Base-by-base conservation (phyloP, 2,113 vertebrate genomes). In the Epinephelus fuscoguttatus region DNA sequence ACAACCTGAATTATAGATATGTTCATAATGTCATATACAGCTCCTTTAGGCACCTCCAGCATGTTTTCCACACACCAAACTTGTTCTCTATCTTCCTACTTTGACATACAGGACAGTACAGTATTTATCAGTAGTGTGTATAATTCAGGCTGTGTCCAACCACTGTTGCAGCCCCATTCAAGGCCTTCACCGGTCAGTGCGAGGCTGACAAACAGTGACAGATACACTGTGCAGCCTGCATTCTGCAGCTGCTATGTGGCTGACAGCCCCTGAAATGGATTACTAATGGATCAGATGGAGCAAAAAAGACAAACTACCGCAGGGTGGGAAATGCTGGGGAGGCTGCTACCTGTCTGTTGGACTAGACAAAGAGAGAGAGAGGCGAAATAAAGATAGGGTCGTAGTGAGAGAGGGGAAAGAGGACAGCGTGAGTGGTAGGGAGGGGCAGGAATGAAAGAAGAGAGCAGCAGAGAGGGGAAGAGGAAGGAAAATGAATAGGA, bases 241-340 rank as follows among this genome's bases (percentile, higher is more conserved):
- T 77, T 84, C 69, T 79, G 67, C 17, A 6, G 52, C 85, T 11
- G 78, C 80, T 64, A 12, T 64, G n/a, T 47, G 81, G 75, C 72
- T 78, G 80, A 85, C 75, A 90, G 80, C 70, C 66, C 61, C 82
- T 77, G 83, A 89, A 85, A 91, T 72, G 87, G 75, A 88, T 86
- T 81, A 88, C 87, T 91, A 91, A 92, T 92, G 89, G 88, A 91
- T 91, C 82, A 78, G 81, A 89, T 73, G 50, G 73, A 91, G 79
- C 75, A 73, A 80, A 85, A 91, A 81, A 81, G 84, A 87, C 74
- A 86, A 89, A 87, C 74, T 80, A 82, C 72, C 6, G 18, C 69
- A 50, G 50, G n/a, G 23, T n/a, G 74, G 45, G n/a, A 52, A 25
- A 14, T 11, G 37, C 69, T 30, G 62, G 25, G 84, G 63, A 59